Conservation (phyloP, 2,797 vertebrate genomes). For the Ctenopoma multispine region DNA sequence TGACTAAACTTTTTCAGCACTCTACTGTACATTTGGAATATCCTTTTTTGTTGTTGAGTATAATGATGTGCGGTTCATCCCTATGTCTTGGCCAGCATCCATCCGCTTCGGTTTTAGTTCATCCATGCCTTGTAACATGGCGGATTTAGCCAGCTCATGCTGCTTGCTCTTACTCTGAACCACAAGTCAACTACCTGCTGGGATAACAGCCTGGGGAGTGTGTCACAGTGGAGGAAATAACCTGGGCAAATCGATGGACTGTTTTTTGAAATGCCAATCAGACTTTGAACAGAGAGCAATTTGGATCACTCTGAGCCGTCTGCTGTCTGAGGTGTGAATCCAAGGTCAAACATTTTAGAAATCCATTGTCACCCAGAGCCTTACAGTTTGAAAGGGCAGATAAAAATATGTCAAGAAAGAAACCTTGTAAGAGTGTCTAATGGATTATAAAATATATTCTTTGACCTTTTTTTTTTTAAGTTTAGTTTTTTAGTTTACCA, state of each 20-base stretch:
- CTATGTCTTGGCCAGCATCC: neutral
- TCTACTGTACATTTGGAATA: conserved; percentile 1
- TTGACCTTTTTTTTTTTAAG: conserved; percentile 49
- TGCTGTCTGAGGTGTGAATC: conserved; percentile 46
- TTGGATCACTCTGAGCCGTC: conserved; percentile 57
- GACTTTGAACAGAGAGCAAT: conserved; percentile 68
- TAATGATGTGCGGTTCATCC: neutral
- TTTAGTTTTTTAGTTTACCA: conserved; percentile 20
- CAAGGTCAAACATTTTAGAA: conserved; percentile 70
- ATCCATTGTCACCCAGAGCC: conserved; percentile 52
- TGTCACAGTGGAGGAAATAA: conserved; percentile 68
- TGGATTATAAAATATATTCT: conserved; percentile 29
- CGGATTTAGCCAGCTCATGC: conserved; percentile 23
- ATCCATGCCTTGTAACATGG: neutral
- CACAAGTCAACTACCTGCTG: conserved; percentile 60
- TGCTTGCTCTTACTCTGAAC: conserved; percentile 38
- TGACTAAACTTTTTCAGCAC: conserved; percentile 8
- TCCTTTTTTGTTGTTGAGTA: neutral
- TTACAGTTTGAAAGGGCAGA: conserved; percentile 36
- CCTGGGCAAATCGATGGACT: conserved; percentile 68
- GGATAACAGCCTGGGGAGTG: conserved; percentile 63
- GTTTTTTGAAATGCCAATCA: conserved; percentile 75
- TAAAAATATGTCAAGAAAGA: conserved; percentile 47
- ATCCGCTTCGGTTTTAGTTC: conserved; percentile 28
- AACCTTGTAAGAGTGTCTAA: conserved; percentile 26